Percentiles rank a stretch among this genome's conserved stretches.
phyloP scores from a whole-genome alignment of 1,140 invertebrate species.

The Brachionus rubens region DNA sequence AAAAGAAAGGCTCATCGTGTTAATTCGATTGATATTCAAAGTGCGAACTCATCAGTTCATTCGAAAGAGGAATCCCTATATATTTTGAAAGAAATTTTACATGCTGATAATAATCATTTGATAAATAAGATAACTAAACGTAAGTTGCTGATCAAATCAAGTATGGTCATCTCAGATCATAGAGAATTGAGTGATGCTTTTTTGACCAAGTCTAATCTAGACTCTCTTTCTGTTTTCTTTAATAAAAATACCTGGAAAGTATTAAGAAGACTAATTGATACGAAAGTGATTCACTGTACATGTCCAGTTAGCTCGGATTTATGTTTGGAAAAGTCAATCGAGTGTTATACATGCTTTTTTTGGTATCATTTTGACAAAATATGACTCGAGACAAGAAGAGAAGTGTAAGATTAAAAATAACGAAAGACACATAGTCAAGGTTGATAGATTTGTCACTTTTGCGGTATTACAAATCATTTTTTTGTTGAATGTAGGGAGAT shows the following conservation, averaged over 20 bases:
- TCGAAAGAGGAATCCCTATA: neutral
- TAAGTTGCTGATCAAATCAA: neutral
- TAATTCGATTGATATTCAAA: conserved; percentile 1
- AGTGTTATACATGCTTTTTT: neutral
- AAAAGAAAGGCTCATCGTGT: neutral
- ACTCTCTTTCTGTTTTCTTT: neutral
- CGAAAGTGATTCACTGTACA: neutral
- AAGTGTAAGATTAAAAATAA: no score
- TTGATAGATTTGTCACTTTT: no score
- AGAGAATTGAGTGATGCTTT: conserved; percentile 1
- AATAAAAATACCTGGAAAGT: neutral
- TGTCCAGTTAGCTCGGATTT: neutral
- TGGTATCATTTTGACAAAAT: conserved; percentile 17
- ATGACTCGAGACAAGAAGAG: no score
- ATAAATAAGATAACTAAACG: neutral
- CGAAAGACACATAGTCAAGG: no score
- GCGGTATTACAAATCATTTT: no score
- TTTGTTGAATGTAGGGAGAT: no score
- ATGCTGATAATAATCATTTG: neutral
- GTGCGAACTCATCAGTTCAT: neutral
- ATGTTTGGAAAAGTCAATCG: conserved; percentile 24
- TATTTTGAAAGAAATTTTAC: conserved; percentile 4
- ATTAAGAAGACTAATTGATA: neutral
- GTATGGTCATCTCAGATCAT: neutral
- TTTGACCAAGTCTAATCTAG: neutral